Conservation (phyloP, 2,113 vertebrate species). For the Pseudonaja textilis region DNA sequence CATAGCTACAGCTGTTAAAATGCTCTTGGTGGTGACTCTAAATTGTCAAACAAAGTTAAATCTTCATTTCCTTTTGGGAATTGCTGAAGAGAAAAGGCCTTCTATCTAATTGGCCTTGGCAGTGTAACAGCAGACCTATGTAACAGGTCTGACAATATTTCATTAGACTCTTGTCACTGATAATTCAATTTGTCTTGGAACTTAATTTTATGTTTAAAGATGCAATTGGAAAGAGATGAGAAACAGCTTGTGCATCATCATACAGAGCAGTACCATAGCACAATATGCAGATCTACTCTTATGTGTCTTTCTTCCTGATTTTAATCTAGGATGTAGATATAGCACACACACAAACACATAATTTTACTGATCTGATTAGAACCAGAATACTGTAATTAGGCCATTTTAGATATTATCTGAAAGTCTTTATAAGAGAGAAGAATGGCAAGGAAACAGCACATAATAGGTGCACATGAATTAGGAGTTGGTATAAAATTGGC, state of each 20-base stretch:
- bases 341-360: not conserved
- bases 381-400: not conserved
- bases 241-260: conserved; percentile 17
- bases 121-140: conserved; percentile 35
- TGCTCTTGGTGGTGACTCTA: conserved; percentile 12
- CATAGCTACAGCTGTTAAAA: conserved; percentile 7
- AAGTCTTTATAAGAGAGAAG: not conserved
- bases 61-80: conserved; percentile 47
- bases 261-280: not conserved
- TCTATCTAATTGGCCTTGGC: conserved; percentile 45
- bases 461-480: not conserved
- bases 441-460: not conserved
- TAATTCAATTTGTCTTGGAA: conserved; percentile 50
- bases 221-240: not conserved
- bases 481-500: not conserved
- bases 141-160: conserved; percentile 35
- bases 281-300: not conserved
- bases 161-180: conserved; percentile 2
- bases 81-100: not conserved
- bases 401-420: not conserved
- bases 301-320: not conserved
- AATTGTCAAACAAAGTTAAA: conserved; percentile 30
- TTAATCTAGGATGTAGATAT: not conserved
- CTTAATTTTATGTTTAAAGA: conserved; percentile 25
- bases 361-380: not conserved